These are phyloP conservation scores for Anomalospiza imberbis DNA, from an alignment of 2,797 vertebrate genomes.

Conservation along the genomic window DNA sequence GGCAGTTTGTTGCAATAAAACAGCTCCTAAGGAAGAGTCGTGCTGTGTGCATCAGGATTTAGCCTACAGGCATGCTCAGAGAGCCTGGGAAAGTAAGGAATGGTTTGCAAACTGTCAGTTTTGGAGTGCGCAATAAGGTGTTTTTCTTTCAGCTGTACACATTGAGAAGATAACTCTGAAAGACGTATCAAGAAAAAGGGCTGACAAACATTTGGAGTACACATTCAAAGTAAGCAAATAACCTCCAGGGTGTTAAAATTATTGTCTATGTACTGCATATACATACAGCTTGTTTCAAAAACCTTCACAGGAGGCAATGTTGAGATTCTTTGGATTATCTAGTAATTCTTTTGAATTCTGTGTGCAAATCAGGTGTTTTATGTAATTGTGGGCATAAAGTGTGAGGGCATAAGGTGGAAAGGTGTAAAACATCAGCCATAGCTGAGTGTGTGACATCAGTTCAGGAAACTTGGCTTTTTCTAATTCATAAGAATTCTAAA, in stretches of 20 bases:
- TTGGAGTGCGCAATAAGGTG: neutral
- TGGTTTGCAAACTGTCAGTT: neutral
- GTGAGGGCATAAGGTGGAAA: neutral
- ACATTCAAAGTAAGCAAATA: slow-evolving; percentile 79
- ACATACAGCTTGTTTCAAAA: neutral
- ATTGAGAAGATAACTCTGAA: slow-evolving; percentile 83
- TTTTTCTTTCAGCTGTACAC: slow-evolving; percentile 79
- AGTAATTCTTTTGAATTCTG: neutral
- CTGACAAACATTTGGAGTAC: slow-evolving; percentile 81
- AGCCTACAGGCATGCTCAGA: neutral
- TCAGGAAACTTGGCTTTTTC: neutral
- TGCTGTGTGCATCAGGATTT: neutral
- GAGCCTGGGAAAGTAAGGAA: neutral
- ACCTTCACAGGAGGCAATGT: neutral
- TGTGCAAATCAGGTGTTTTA: neutral
- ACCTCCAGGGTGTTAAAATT: neutral
- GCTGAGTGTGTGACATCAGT: neutral
- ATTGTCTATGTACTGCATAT: neutral
- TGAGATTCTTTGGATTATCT: neutral
- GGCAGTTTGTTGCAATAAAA: neutral
- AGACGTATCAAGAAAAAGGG: slow-evolving; percentile 78
- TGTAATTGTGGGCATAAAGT: neutral
- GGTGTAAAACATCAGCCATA: neutral
- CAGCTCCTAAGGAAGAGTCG: neutral
- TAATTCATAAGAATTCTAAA: neutral